Evolutionary conservation across 1,140 invertebrate species (phyloP), one percentile per base, ranked within the genome.

Genomic region (Streblospio benedicti): DNA sequence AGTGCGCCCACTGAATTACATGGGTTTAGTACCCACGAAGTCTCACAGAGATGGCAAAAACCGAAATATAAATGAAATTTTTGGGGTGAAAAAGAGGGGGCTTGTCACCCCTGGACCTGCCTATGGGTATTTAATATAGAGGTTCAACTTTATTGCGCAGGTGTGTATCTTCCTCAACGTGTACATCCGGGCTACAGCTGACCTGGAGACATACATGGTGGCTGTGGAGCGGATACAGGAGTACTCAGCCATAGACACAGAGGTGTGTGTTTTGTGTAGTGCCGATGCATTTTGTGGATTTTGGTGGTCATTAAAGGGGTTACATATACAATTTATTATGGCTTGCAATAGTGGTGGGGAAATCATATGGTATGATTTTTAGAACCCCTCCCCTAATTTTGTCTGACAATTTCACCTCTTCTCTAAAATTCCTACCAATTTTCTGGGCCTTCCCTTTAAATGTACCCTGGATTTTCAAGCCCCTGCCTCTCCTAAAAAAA

Each of bases 131-230:
- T n/a, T n/a, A n/a, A n/a, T n/a, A n/a, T n/a, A n/a, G n/a, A n/a
- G n/a, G n/a, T 50, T 49, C 6, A 18, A 16, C 1, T 23, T 47
- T n/a, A 18, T 14, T 51, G 60, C 57, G 16, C 60, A 77, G 76
- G 75, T 96, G 45, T 97, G 93, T 0, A 90, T 93, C 83, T 92
- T 90, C 1, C 78, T 97, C 5, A 97, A 96, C 75, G 95, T 91
- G 92, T 79, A 96, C 59, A 58, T 68, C 1, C 51, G 66, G 20
- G 28, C 53, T 1, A 43, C 64, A 9, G 60, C 66, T 14, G 53
- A 66, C 9, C 25, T 68, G 2, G 67, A 67, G 44, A 66, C 41
- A 18, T 50, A 54, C 6, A 59, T 67, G 31, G 61, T 68, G 1
- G 60, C 66, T 4, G 67, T 63, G 6, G 67, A 68, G 50, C 47